These are phyloP conservation scores for Betta splendens DNA, from an alignment of 2,797 vertebrate genomes.

Conservation along the genomic window DNA sequence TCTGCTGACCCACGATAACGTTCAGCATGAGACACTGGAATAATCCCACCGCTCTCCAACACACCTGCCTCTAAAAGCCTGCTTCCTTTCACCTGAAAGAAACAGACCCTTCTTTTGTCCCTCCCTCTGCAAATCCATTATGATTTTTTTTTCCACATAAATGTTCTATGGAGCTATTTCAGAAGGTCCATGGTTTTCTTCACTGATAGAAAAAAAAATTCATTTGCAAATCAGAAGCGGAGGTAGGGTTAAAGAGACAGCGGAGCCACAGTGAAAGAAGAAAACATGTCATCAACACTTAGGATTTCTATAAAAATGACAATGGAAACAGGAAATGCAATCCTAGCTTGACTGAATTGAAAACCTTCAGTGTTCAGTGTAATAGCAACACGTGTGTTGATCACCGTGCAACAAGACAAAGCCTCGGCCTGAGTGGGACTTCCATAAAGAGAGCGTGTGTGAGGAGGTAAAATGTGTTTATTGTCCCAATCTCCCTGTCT, in stretches of 20 bases:
- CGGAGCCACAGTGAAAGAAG: conserved; percentile 47
- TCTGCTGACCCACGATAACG: conserved; percentile 56
- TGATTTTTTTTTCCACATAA: conserved; percentile 25
- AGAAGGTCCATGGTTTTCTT: conserved; percentile 34
- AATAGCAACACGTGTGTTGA: conserved; percentile 50
- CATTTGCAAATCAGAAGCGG: conserved; percentile 47
- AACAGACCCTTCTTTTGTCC: conserved; percentile 44
- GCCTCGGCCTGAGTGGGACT: conserved; percentile 15
- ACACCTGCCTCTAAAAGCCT: conserved; percentile 38
- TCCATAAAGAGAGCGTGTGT: conserved; percentile 2
- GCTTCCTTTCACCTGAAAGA: conserved; percentile 39
- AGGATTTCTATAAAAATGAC: conserved; percentile 10
- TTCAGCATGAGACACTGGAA: conserved; percentile 61
- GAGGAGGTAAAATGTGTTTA: conserved; percentile 54
- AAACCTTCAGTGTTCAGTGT: conserved; percentile 43
- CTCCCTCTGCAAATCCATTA: conserved; percentile 46
- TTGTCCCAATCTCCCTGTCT: conserved; percentile 62
- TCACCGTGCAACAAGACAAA: conserved; percentile 52
- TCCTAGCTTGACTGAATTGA: conserved; percentile 56
- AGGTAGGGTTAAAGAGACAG: conserved; percentile 38
- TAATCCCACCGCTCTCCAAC: conserved; percentile 53
- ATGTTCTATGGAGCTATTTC: conserved; percentile 41
- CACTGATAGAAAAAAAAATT: conserved; percentile 51
- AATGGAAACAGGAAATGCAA: conserved; percentile 58
- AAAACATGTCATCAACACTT: conserved; percentile 47